phyloP scores from a whole-genome alignment of 35 echinoderm and acorn worm species.

The Strongylocentrotus purpuratus region DNA sequence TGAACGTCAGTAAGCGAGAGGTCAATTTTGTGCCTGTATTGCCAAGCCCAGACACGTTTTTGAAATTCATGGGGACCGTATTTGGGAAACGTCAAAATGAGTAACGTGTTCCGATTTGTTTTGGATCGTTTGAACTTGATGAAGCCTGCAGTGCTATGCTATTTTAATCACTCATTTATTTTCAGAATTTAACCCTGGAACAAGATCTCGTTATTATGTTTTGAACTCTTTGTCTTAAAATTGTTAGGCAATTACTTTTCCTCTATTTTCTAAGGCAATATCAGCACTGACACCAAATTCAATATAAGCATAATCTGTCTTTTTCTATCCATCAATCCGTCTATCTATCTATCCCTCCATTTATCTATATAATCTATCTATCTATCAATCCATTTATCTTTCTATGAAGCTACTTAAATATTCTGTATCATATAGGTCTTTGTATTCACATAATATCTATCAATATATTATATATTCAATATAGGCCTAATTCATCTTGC shows the following conservation, averaged over 20 bases:
- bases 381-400: no score
- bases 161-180: not conserved
- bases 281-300: no score
- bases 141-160: not conserved
- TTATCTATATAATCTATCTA: no score
- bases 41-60: constrained; percentile 5
- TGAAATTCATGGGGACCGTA: not conserved
- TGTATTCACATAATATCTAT: no score
- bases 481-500: not conserved
- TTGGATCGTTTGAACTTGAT: not conserved
- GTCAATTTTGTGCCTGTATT: not conserved
- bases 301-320: no score
- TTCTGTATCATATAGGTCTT: no score
- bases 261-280: no score
- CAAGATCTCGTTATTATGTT: not conserved
- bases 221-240: not conserved
- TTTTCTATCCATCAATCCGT: not conserved
- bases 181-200: not conserved
- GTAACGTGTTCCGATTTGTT: not conserved
- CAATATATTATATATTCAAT: no score
- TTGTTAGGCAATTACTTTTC: not conserved
- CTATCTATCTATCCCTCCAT: not conserved
- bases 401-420: no score
- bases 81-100: not conserved
- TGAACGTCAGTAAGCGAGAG: not conserved